These are phyloP conservation scores for Chesias legatella DNA, from an alignment of 2,888 invertebrate genomes.

Conservation along the genomic window DNA sequence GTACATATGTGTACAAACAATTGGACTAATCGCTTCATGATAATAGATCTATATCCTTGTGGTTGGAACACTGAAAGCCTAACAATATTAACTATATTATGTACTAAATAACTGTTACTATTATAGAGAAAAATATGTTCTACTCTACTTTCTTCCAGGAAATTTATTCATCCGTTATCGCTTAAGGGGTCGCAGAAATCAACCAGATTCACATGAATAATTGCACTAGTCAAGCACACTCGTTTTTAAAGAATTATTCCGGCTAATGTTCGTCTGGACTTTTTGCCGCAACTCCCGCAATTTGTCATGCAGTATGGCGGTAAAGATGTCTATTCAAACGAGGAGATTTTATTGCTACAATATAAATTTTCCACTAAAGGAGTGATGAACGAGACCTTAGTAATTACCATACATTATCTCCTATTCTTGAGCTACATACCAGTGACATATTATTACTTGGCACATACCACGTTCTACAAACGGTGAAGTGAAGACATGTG, in stretches of 20 bases:
- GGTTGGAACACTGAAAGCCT: too few species aligned
- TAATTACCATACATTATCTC: conserved; percentile 50
- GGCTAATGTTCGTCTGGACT: conserved; percentile 65
- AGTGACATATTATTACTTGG: conserved; percentile 27
- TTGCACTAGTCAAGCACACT: conserved; percentile 56
- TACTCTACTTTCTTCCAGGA: not conserved
- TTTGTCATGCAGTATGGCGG: conserved; percentile 66
- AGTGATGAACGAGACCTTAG: conserved; percentile 64
- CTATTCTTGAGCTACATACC: conserved; percentile 20
- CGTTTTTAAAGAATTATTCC: conserved; percentile 70
- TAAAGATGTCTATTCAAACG: conserved; percentile 76
- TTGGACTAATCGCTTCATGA: too few species aligned
- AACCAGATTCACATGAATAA: conserved; percentile 55
- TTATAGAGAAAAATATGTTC: too few species aligned
- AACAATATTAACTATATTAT: too few species aligned
- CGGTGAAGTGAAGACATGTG: too few species aligned
- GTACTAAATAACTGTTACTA: too few species aligned
- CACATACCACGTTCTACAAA: too few species aligned
- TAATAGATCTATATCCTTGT: too few species aligned
- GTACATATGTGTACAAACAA: too few species aligned
- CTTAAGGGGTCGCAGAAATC: conserved; percentile 27
- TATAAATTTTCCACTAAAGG: conserved; percentile 65
- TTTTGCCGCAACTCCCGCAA: conserved; percentile 63
- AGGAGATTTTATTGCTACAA: conserved; percentile 75
- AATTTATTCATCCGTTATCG: conserved; percentile 6